Percentiles rank a stretch among this genome's conserved stretches.
Evolutionary conservation across 2,113 vertebrate genomes (phyloP).

Genomic region (human): DNA sequence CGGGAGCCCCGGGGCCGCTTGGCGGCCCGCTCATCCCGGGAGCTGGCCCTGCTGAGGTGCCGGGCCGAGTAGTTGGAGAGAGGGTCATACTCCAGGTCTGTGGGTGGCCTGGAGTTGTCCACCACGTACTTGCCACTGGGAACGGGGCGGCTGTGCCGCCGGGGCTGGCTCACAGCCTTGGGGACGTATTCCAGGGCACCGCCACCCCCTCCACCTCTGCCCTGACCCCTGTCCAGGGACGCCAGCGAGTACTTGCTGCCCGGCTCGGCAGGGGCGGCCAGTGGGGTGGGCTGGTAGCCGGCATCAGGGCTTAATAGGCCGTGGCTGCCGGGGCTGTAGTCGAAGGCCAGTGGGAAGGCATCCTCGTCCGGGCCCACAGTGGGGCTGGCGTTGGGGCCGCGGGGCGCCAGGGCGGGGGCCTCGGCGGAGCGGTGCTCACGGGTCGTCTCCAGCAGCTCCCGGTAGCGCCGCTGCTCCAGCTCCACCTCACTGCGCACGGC

Average conservation of each 20-base stretch:
- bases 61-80: constrained; percentile 95
- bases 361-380: constrained; percentile 64
- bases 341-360: constrained; percentile 78
- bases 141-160: constrained; percentile 78
- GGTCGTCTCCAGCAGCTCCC: constrained; percentile 86
- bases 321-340: constrained; percentile 88
- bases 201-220: constrained; percentile 81
- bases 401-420: constrained; percentile 70
- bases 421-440: constrained; percentile 81
- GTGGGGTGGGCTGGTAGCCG: constrained; percentile 92
- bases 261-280: constrained; percentile 56
- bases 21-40: constrained; percentile 74
- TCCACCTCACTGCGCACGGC: constrained; percentile 94
- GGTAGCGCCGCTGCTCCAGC: constrained; percentile 93
- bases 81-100: constrained; percentile 97
- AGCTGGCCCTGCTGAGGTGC: constrained; percentile 83
- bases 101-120: constrained; percentile 92
- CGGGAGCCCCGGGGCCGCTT: constrained; percentile 70
- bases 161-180: constrained; percentile 84
- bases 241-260: constrained; percentile 94
- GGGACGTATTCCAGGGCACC: constrained; percentile 93
- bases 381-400: not conserved
- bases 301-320: constrained; percentile 80
- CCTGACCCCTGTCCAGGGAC: constrained; percentile 75
- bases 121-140: constrained; percentile 93